These are phyloP conservation scores for Toxotes chatareus DNA, from an alignment of 2,113 vertebrate species.

Conservation along the genomic window DNA sequence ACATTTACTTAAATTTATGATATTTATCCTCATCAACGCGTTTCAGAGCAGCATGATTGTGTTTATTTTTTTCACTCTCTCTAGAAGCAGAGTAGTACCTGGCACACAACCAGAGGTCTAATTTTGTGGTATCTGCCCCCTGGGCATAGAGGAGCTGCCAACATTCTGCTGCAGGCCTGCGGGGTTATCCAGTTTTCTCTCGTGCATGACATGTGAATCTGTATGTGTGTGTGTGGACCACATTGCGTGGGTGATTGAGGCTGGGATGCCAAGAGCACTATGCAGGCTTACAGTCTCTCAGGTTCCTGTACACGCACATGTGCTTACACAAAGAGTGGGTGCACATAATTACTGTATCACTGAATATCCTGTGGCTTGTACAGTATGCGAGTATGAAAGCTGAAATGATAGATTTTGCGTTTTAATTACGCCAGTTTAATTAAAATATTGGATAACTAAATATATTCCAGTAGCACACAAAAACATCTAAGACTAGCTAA, in stretches of 20 bases:
- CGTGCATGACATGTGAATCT: conserved; percentile 12
- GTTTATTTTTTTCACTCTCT: conserved; percentile 21
- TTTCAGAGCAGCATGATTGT: conserved; percentile 9
- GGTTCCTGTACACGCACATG: conserved; percentile 21
- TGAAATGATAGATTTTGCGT: background rate
- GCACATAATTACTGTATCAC: conserved; percentile 39
- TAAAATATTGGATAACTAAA: background rate
- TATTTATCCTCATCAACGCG: background rate
- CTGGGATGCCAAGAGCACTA: conserved; percentile 46
- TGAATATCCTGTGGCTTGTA: background rate
- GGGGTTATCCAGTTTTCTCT: conserved; percentile 33
- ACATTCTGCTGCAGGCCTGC: conserved; percentile 37
- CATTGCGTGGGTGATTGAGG: conserved; percentile 54
- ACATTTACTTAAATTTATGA: background rate
- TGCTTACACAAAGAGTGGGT: conserved; percentile 38
- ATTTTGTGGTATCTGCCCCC: conserved; percentile 49
- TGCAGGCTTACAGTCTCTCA: conserved; percentile 25
- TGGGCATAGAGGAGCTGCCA: conserved; percentile 32
- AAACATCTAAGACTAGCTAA: background rate
- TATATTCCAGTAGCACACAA: background rate
- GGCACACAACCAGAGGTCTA: conserved; percentile 48
- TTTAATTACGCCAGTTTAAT: background rate
- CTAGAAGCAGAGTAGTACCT: conserved; percentile 34
- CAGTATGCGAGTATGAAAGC: background rate
- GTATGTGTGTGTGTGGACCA: conserved; percentile 23